phyloP scores from a whole-genome alignment of 2,113 vertebrate genomes.

The Dipodomys ordii region DNA sequence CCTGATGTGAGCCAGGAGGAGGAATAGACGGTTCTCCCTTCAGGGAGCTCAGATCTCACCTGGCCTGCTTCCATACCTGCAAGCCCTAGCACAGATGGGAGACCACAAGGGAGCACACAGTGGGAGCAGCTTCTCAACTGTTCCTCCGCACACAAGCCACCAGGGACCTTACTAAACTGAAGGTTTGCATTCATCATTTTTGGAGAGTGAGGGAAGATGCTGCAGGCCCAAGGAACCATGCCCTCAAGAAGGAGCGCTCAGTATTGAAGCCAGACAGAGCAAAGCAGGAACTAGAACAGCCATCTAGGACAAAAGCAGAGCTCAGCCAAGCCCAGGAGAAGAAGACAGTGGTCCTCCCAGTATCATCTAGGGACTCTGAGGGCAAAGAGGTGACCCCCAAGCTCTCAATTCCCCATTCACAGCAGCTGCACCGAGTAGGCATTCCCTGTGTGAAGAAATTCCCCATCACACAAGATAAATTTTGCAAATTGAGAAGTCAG shows the following conservation, averaged over 20 bases:
- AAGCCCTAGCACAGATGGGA: neutral
- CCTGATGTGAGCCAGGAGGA: neutral
- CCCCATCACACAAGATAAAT: constrained; percentile 45
- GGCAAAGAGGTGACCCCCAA: neutral
- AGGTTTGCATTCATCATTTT: neutral
- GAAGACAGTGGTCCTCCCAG: fast-evolving
- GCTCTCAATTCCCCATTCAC: neutral
- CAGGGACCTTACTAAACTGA: neutral
- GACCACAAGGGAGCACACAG: neutral
- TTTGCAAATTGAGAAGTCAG: constrained; percentile 79
- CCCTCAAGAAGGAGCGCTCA: neutral
- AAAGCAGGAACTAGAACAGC: neutral
- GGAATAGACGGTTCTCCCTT: neutral
- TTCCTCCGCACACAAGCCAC: no score
- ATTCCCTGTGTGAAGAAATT: constrained; percentile 9
- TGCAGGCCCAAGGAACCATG: neutral
- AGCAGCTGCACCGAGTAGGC: neutral
- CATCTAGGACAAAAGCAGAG: neutral
- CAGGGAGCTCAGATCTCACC: neutral
- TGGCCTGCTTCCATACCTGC: neutral
- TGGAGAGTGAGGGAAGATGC: no score
- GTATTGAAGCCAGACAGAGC: neutral
- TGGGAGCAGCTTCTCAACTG: no score
- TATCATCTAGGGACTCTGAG: neutral
- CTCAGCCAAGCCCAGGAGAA: neutral